Base-by-base conservation (phyloP, 1,140 invertebrate species). In the Rhagoletis zephyria region DNA sequence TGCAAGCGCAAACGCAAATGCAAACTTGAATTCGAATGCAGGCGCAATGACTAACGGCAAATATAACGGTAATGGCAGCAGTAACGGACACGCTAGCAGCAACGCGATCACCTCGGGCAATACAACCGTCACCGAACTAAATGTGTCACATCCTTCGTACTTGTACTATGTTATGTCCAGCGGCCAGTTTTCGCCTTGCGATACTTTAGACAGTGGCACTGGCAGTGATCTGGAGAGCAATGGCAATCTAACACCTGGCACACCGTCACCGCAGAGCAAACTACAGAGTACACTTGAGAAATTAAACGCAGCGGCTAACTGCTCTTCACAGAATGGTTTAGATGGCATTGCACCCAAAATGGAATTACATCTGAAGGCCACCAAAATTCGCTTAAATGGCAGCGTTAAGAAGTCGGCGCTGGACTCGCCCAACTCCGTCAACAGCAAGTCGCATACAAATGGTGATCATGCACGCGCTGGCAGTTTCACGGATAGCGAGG, bases 191-290 rank as follows among this genome's bases (percentile, higher is more conserved):
- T 97, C 96, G 59, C 96, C 96, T 0, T 95, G 95, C 89, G 96
- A 97, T 88, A 96, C 96, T 0, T 89, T 97, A 87, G 96, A 97
- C 93, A 97, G 96, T 86, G 96, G 96, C 19, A 97, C 96, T 9
- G 96, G 96, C 93, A 97, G 96, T 90, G 97, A 97, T 90, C 93
- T 97, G 86, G 96, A 97, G 90, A 90, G 90, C 16, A 88, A 87
- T 60, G 87, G 88, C 19, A 87, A 70, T 65, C 10, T 88, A 14
- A 87, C 48, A 56, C 74, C 48, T 6, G 74, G 48, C 10, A 42
- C 74, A 56, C 86, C 87, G 85, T n/a, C 81, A 63, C 14, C 59
- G 70, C 77, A 87, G 40, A 87, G 63, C 45, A 77, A 81, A n/a
- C 14, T 81, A 3, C 74, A 85, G 7, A 5, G 56, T 9, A 48